phyloP scores from a whole-genome alignment of 2,888 invertebrate species.

The Pelosia muscerda region DNA sequence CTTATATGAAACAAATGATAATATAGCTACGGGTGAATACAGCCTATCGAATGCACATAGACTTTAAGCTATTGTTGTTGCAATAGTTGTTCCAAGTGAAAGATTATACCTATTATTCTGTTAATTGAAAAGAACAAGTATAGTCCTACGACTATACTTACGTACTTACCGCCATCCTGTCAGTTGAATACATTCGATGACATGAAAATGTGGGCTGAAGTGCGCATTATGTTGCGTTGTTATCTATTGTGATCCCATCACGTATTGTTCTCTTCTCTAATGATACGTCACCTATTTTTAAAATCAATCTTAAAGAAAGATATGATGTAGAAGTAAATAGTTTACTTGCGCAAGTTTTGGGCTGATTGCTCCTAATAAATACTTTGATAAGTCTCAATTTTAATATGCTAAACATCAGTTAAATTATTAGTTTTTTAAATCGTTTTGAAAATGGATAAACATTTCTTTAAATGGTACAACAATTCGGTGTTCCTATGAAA shows the following conservation, averaged over 20 bases:
- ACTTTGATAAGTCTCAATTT: too few relatives aligned
- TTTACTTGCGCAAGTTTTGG: background rate
- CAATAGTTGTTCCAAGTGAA: background rate
- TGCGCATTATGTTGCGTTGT: background rate
- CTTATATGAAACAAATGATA: too few relatives aligned
- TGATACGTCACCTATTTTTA: background rate
- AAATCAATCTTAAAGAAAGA: background rate
- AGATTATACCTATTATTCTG: background rate
- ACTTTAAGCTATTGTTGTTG: background rate
- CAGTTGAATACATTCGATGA: background rate
- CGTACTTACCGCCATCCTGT: background rate
- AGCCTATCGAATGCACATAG: too few relatives aligned
- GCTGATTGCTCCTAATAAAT: too few relatives aligned
- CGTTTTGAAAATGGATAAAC: too few relatives aligned
- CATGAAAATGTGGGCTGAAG: slow-evolving; percentile 4
- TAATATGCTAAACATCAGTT: too few relatives aligned
- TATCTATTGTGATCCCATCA: background rate
- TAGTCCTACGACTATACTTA: too few relatives aligned
- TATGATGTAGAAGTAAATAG: background rate
- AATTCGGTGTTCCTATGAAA: too few relatives aligned
- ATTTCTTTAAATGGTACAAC: too few relatives aligned
- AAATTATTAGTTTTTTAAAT: background rate
- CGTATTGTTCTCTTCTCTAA: background rate
- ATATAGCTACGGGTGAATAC: too few relatives aligned
- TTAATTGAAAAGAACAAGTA: background rate